Base-by-base conservation (phyloP, 2,888 invertebrate genomes). In the Drosophila austrosaltans region DNA sequence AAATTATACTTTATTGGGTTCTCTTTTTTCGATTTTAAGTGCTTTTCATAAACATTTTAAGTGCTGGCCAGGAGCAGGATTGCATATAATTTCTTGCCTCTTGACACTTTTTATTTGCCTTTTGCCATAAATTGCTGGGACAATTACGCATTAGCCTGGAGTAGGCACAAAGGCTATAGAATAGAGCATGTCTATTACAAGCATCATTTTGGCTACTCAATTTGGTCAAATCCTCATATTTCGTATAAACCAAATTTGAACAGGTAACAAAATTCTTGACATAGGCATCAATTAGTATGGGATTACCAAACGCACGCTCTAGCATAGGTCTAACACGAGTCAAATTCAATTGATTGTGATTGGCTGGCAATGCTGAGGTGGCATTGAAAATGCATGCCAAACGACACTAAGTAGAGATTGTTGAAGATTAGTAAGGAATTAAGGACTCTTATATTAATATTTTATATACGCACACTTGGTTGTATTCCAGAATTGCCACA, bases 101-200 rank as follows among this genome's bases (percentile, higher is more conserved):
- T 7, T 63, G 83, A 64, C 86, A 86, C 32, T 80, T 54, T 6
- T 63, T 70, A 40, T 83, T 82, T 28, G 36, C 54, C 1, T 65
- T 53, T 22, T 79, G 77, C 85, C 86, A 86, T 60, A 60, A 69
- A 28, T 53, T 42, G 3, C 63, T 30, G 0, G 85, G 85, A 57
- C 85, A 85, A 57, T 69, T 64, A 1, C 54, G 44, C 20, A 85
- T 78, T 7, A 85, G 68, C 0, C 71, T 75, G 8, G 82, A 75
- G 10, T 85, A 72, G 40, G 85, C 85, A 53, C 87, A 86, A 0
- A 86, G 73, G 28, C 85, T 84, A 61, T 86, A 86, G 62, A 86
- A 87, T 25, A 84, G 73, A 32, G 87, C 84, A 59, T 86, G 85
- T 2, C 79, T 70, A 42, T 82, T 78, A 16, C 85, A 87, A 58